Evolutionary conservation across 1,140 invertebrate species (phyloP).

Genomic region (Pogonomyrmex californicus): DNA sequence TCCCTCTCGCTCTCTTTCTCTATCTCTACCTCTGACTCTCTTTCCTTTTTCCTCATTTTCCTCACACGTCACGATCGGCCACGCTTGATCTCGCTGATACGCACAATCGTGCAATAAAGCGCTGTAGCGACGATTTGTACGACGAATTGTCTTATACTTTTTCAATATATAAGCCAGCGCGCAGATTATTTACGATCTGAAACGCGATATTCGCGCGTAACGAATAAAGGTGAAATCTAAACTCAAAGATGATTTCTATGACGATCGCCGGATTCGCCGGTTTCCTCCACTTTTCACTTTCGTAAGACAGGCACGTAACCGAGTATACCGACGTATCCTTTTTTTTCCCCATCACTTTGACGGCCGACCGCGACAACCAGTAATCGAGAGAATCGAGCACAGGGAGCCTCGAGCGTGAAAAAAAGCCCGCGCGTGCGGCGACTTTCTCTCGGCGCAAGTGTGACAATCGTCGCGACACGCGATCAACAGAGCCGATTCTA

Average conservation of each 20-base stretch:
- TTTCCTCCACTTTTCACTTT: conserved; percentile 26
- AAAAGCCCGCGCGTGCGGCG: conserved; percentile 52
- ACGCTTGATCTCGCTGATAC: conserved; percentile 47
- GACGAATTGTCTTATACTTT: conserved; percentile 10
- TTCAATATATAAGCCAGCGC: conserved; percentile 1
- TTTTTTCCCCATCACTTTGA: background rate
- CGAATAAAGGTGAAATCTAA: background rate
- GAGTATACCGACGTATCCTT: conserved; percentile 1
- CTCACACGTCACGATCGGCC: conserved; percentile 58
- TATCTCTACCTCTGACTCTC: conserved; percentile 35
- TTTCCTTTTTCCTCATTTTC: conserved; percentile 9
- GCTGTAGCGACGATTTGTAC: background rate
- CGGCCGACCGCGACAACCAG: conserved; percentile 45
- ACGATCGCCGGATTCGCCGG: background rate
- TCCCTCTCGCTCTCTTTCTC: conserved; percentile 33
- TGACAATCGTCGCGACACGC: conserved; percentile 67
- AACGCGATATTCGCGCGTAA: conserved; percentile 25
- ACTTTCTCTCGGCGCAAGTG: conserved; percentile 72
- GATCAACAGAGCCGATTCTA: conserved; percentile 37
- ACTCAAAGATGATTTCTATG: background rate
- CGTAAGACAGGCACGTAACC: conserved; percentile 11
- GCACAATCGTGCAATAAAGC: conserved; percentile 16
- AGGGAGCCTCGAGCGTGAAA: conserved; percentile 61
- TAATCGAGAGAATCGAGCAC: conserved; percentile 66
- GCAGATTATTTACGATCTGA: conserved; percentile 37